Evolutionary conservation across 2,113 vertebrate genomes (phyloP).

Genomic region (Neotoma lepida): DNA sequence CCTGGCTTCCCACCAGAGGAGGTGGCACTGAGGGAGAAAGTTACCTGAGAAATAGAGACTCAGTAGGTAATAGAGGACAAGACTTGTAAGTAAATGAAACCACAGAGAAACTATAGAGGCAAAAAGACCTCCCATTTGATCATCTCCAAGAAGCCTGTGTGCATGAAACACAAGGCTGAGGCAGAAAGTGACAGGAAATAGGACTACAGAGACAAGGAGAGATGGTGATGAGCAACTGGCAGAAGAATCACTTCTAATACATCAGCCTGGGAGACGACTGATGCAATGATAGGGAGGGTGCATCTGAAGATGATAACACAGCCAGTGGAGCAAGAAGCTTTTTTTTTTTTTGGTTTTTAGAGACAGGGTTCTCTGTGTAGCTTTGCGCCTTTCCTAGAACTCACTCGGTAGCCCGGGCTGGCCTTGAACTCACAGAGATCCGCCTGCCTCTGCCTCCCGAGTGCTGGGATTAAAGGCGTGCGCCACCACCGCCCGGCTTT

Average conservation of each 20-base stretch:
- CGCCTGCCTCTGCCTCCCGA: too few relatives aligned
- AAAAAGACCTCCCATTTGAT: neutral
- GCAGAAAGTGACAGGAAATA: neutral
- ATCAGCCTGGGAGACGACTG: neutral
- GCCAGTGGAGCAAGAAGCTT: neutral
- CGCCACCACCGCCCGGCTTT: too few relatives aligned
- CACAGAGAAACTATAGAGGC: neutral
- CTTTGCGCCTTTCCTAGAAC: too few relatives aligned
- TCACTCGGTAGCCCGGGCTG: too few relatives aligned
- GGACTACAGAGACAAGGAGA: neutral
- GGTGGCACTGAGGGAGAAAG: neutral
- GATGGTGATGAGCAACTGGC: neutral
- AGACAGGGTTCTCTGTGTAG: too few relatives aligned
- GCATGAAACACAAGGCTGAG: neutral
- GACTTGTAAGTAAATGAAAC: neutral
- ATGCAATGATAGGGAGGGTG: neutral
- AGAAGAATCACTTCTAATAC: neutral
- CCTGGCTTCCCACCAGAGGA: neutral
- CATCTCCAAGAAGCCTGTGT: neutral
- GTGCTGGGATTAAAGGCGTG: too few relatives aligned
- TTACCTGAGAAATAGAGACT: neutral
- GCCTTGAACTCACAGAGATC: too few relatives aligned
- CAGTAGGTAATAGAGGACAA: neutral
- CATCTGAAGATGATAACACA: neutral
- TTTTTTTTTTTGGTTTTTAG: too few relatives aligned